Evolutionary conservation across 2,113 vertebrate genomes (phyloP), one percentile per base, ranked within the genome.

Genomic region (Scytalopus superciliaris): DNA sequence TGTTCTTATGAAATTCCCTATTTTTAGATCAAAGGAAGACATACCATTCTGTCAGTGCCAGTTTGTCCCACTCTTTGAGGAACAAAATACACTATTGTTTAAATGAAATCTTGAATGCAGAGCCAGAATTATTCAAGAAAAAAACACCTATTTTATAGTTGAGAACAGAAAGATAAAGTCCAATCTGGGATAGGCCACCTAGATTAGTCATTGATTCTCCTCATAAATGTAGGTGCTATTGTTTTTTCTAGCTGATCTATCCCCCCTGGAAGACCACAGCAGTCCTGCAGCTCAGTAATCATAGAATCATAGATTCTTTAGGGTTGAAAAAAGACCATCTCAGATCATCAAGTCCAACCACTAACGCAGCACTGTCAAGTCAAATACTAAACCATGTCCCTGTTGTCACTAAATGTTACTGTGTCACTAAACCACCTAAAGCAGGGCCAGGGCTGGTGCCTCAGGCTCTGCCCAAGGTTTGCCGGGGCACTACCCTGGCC

Each of bases 401-500:
- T 37, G 15, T 28, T 37, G 14, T 52, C 60, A 28, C 27, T 39
- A 44, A 19, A 37, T 24, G 22, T 12, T 7, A 23, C 22, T 31
- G 2, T 44, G 31, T 15, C 59, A 44, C 37, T 15, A 57, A 40
- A 6, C 8, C 6, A 9, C 14, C 14, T 9, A 22, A 37, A 31
- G n/a, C 8, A 37, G 21, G 30, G 12, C 14, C 21, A 4, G 23
- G 17, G 17, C 22, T 63, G 15, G 3, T 18, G n/a, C 19, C 52
- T 72, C 52, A 40, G 57, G 16, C 9, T 69, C 19, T 35, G 40
- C 15, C 6, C 0, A 0, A 14, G 21, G 2, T 89, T 85, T 37
- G 37, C 19, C 0, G 0, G 23, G 12, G 7, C 23, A 52, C 22
- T 7, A 16, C 37, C 31, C 22, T 1, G 1, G 52, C 22, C 6